Conservation (phyloP, 2,797 vertebrate genomes). For the Brachyrhaphis roseni region DNA sequence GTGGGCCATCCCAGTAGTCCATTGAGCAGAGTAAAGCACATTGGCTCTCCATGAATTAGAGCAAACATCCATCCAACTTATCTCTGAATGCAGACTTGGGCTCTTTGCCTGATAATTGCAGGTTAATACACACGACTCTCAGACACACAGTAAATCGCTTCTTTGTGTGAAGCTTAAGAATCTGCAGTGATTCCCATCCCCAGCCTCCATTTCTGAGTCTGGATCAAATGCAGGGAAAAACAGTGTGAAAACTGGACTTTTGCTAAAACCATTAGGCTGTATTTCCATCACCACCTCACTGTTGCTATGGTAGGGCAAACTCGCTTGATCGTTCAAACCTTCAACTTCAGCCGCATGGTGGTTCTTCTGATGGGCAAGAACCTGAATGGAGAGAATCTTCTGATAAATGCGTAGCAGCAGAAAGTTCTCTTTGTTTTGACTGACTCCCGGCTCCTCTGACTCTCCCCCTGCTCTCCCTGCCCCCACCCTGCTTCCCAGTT, state of each 20-base stretch:
- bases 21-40: conserved; percentile 47
- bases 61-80: conserved; percentile 69
- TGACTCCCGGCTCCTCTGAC: conserved; percentile 51
- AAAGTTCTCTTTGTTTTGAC: conserved; percentile 67
- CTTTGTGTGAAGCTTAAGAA: conserved; percentile 70
- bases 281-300: conserved; percentile 31
- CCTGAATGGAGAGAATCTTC: conserved; percentile 36
- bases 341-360: conserved; percentile 28
- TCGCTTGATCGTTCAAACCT: conserved; percentile 42
- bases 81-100: conserved; percentile 68
- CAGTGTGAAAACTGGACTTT: conserved; percentile 45
- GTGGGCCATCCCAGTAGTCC: conserved; percentile 35
- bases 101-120: conserved; percentile 60
- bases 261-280: conserved; percentile 11
- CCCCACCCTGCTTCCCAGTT: conserved; percentile 44
- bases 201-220: conserved; percentile 33
- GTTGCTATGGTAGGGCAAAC: conserved; percentile 19
- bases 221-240: conserved; percentile 43
- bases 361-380: conserved; percentile 37
- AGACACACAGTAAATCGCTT: conserved; percentile 61
- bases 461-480: conserved; percentile 33
- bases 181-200: conserved; percentile 38
- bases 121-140: conserved; percentile 55
- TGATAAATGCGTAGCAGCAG: conserved; percentile 38
- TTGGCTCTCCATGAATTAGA: conserved; percentile 61